phyloP scores from a whole-genome alignment of 2,888 invertebrate genomes.

The Phyto melanocephala region DNA sequence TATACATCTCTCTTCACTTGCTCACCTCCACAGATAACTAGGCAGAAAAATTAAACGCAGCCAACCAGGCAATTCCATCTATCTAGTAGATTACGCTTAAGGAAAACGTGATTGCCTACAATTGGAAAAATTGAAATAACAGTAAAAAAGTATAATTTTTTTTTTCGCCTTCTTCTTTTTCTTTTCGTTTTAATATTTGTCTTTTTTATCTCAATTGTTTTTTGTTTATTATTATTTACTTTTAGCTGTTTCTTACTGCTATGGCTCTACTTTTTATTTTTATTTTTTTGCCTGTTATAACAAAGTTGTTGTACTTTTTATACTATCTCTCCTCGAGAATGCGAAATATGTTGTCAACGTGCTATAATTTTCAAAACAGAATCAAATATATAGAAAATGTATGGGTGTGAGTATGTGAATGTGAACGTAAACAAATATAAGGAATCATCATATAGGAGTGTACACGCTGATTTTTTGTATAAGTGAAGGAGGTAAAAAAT shows the following conservation, averaged over 20 bases:
- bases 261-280: slow-evolving; percentile 14
- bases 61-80: slow-evolving; percentile 33
- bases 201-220: too few relatives aligned
- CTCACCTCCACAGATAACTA: slow-evolving; percentile 4
- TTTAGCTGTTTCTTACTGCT: background rate
- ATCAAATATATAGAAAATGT: background rate
- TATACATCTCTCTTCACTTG: background rate
- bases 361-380: slow-evolving; percentile 47
- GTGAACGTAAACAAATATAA: background rate
- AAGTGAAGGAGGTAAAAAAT: background rate
- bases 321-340: slow-evolving; percentile 48
- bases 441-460: background rate
- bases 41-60: slow-evolving; percentile 34
- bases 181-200: background rate
- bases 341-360: slow-evolving; percentile 57
- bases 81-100: slow-evolving; percentile 38
- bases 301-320: slow-evolving; percentile 26
- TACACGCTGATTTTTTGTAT: background rate
- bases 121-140: slow-evolving; percentile 57
- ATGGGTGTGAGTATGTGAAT: background rate
- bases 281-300: slow-evolving; percentile 33
- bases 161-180: slow-evolving; percentile 6
- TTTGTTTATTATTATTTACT: background rate
- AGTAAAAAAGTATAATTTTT: slow-evolving; percentile 4
- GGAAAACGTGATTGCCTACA: slow-evolving; percentile 66